phyloP scores from a whole-genome alignment of 2,888 invertebrate genomes.

The Athalia circularis region DNA sequence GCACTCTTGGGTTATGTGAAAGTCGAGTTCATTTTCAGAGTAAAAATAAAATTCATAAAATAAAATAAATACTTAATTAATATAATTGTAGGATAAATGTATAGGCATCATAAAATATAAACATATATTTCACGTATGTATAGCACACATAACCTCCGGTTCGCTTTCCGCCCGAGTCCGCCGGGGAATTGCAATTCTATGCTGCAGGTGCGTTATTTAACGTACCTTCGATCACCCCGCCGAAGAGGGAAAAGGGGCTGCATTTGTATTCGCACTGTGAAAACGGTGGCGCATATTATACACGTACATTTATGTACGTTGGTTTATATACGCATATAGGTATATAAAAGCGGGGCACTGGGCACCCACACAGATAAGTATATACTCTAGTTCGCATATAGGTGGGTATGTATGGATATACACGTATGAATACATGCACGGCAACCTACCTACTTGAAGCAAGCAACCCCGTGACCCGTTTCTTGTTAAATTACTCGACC shows the following conservation, averaged over 20 bases:
- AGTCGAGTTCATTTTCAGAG: too few species aligned
- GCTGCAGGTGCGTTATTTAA: not conserved
- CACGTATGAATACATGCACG: too few species aligned
- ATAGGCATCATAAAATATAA: too few species aligned
- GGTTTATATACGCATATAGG: too few species aligned
- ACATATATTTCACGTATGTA: too few species aligned
- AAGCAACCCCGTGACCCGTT: slow-evolving; percentile 39
- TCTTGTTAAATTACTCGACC: slow-evolving; percentile 43
- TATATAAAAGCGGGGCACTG: slow-evolving; percentile 15
- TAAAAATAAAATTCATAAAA: too few species aligned
- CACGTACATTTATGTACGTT: too few species aligned
- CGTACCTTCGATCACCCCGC: slow-evolving; percentile 15
- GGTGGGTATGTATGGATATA: not conserved
- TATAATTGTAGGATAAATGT: too few species aligned
- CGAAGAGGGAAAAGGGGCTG: not conserved
- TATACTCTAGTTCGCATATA: not conserved
- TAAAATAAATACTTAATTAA: too few species aligned
- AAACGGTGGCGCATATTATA: not conserved
- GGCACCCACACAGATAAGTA: slow-evolving; percentile 1
- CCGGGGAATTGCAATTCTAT: slow-evolving; percentile 23
- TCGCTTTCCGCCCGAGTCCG: not conserved
- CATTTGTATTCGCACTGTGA: slow-evolving; percentile 37
- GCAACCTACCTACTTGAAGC: not conserved
- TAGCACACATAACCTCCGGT: slow-evolving; percentile 3
- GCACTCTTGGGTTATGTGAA: too few species aligned